phyloP scores from a whole-genome alignment of 2,888 invertebrate species.

The Campoplex nolae region DNA sequence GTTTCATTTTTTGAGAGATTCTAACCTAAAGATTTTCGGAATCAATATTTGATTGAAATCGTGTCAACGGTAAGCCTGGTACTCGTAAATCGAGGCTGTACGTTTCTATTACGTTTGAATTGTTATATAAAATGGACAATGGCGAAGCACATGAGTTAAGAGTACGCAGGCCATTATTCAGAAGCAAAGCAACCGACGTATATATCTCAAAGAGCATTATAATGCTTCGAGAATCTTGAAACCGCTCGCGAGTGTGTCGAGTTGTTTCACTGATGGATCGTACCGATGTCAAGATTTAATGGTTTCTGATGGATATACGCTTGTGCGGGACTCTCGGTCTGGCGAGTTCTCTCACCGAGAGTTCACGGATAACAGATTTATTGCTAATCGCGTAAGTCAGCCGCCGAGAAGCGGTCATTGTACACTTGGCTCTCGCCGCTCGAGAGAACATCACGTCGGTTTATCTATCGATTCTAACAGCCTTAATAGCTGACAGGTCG shows the following conservation, averaged over 20 bases:
- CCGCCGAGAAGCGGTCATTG: conserved; percentile 54
- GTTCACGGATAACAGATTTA: conserved; percentile 65
- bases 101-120: background rate
- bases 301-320: conserved; percentile 65
- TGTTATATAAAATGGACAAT: conserved; percentile 16
- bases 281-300: conserved; percentile 66
- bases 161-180: conserved; percentile 36
- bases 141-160: conserved; percentile 9
- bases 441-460: conserved; percentile 7
- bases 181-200: conserved; percentile 17
- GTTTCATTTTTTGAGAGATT: background rate
- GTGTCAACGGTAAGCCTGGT: background rate
- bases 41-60: background rate
- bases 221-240: conserved; percentile 59
- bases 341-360: conserved; percentile 39
- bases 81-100: background rate
- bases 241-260: conserved; percentile 52
- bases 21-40: background rate
- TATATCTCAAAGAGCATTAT: conserved; percentile 18
- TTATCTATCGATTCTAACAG: conserved; percentile 54
- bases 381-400: conserved; percentile 57
- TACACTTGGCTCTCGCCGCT: conserved; percentile 42
- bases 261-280: conserved; percentile 67
- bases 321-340: conserved; percentile 23
- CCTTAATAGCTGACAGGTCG: conserved; percentile 44